Percentiles rank a stretch among this genome's conserved stretches.
Conservation (phyloP, 2,797 vertebrate species). For the Myripristis jacobus region DNA sequence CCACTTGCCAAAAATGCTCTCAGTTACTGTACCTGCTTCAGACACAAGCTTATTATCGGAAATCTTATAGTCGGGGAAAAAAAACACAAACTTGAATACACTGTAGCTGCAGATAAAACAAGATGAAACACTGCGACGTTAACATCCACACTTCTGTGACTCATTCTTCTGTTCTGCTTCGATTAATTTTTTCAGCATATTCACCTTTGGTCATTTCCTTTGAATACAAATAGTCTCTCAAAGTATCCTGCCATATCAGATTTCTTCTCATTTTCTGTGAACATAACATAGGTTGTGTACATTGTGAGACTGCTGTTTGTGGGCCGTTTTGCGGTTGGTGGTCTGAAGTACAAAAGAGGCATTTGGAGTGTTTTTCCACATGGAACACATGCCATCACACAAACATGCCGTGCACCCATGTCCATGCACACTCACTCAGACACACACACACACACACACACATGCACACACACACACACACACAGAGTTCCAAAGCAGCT, state of each 20-base stretch:
- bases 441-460: constrained; percentile 25
- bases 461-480: constrained; percentile 6
- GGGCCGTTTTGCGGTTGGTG: constrained; percentile 48
- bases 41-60: constrained; percentile 27
- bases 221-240: constrained; percentile 44
- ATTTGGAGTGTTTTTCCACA: constrained; percentile 49
- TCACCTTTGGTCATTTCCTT: constrained; percentile 25
- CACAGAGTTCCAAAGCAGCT: not conserved
- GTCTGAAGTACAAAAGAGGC: constrained; percentile 26
- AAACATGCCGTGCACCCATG: constrained; percentile 1
- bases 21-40: constrained; percentile 29
- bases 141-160: constrained; percentile 39
- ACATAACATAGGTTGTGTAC: constrained; percentile 22
- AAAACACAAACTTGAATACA: constrained; percentile 50
- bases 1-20: constrained; percentile 11
- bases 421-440: constrained; percentile 11
- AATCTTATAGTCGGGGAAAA: too few species aligned
- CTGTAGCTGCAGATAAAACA: constrained; percentile 27
- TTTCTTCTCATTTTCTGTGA: constrained; percentile 43
- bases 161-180: constrained; percentile 40
- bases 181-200: constrained; percentile 1
- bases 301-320: constrained; percentile 37
- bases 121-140: constrained; percentile 30
- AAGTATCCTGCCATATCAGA: constrained; percentile 51
- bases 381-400: constrained; percentile 32